These are phyloP conservation scores for Nixonia krombeini DNA, from an alignment of 1,140 invertebrate genomes.

Conservation along the genomic window DNA sequence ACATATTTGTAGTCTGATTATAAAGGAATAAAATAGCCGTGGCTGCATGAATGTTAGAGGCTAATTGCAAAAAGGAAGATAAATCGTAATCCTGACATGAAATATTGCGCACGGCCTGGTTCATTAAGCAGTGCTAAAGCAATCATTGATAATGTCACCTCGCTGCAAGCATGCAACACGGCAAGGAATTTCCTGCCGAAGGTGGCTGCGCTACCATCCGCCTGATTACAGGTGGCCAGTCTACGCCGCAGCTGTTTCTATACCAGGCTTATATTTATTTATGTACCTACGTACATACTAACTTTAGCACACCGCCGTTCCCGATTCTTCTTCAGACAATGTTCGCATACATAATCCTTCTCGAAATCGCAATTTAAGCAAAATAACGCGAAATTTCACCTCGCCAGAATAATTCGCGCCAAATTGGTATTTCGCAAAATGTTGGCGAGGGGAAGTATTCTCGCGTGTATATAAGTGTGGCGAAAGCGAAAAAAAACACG, in stretches of 20 bases:
- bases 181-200: constrained; percentile 20
- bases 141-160: constrained; percentile 31
- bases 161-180: constrained; percentile 15
- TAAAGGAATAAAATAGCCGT: too few relatives aligned
- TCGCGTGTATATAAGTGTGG: too few relatives aligned
- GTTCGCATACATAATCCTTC: constrained; percentile 26
- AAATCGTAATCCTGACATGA: too few relatives aligned
- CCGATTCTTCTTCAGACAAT: constrained; percentile 21
- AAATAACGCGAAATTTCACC: neutral
- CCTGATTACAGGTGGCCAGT: constrained; percentile 39
- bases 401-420: too few relatives aligned
- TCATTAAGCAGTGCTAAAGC: constrained; percentile 17
- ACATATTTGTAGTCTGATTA: too few relatives aligned
- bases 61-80: too few relatives aligned
- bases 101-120: constrained; percentile 1
- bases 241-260: constrained; percentile 32
- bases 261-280: constrained; percentile 32
- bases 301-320: constrained; percentile 24
- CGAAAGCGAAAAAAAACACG: too few relatives aligned
- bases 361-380: constrained; percentile 16
- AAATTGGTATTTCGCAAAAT: too few relatives aligned
- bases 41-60: too few relatives aligned
- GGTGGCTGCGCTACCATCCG: constrained; percentile 21
- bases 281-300: constrained; percentile 20
- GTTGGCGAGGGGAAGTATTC: too few relatives aligned